Percentiles rank a stretch among this genome's conserved stretches.
phyloP scores from a whole-genome alignment of 2,888 invertebrate species.

The Drosophila histrio region DNA sequence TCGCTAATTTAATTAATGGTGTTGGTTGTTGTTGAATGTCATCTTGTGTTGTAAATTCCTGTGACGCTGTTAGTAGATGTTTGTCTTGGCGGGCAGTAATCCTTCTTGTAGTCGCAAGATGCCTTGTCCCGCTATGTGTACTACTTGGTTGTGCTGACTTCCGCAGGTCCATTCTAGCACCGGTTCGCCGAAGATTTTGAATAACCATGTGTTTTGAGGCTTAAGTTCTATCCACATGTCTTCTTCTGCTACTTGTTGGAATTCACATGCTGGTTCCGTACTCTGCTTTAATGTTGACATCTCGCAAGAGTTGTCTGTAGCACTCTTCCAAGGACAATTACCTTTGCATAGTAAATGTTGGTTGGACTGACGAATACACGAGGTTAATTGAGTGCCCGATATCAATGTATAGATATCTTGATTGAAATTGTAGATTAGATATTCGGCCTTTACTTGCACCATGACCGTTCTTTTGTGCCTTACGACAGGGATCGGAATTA shows the following conservation, averaged over 20 bases:
- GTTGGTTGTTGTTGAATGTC: too few relatives aligned
- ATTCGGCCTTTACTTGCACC: too few relatives aligned
- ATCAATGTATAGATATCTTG: not conserved
- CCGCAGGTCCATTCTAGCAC: not conserved
- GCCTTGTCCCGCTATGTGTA: too few relatives aligned
- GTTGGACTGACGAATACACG: not conserved
- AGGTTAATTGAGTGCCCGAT: not conserved
- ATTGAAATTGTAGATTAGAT: too few relatives aligned
- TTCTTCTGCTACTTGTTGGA: not conserved
- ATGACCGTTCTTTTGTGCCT: not conserved
- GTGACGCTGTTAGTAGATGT: too few relatives aligned
- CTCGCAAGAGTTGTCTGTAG: not conserved
- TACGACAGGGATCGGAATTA: not conserved
- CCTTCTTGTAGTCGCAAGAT: too few relatives aligned
- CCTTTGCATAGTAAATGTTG: not conserved
- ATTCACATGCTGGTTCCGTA: not conserved
- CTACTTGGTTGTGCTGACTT: not conserved
- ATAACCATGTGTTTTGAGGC: not conserved
- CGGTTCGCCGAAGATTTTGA: not conserved
- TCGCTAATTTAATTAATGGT: too few relatives aligned
- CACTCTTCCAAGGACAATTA: not conserved
- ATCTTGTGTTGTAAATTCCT: too few relatives aligned
- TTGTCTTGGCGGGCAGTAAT: too few relatives aligned
- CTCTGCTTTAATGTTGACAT: not conserved
- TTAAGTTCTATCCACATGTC: not conserved